A percentile compares a stretch with the other conserved stretches of the same genome.
These are phyloP conservation scores for Corapipo altera DNA, from an alignment of 2,113 vertebrate genomes.

Conservation along the genomic window DNA sequence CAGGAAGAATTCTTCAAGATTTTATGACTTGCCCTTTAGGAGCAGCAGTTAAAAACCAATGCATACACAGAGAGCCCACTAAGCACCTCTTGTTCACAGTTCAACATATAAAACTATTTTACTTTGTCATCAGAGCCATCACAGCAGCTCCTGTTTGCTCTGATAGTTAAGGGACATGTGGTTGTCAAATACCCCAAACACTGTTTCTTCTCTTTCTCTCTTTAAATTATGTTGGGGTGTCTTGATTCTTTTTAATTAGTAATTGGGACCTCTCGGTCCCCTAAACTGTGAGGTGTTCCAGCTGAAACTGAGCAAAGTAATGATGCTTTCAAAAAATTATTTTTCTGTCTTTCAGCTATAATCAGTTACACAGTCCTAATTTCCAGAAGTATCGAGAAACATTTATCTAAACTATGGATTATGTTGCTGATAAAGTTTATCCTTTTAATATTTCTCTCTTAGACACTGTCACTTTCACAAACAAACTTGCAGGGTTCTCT, in stretches of 20 bases:
- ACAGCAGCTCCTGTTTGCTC: neutral
- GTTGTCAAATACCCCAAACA: neutral
- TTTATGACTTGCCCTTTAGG: neutral
- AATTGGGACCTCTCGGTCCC: neutral
- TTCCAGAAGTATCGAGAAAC: neutral
- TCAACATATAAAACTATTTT: neutral
- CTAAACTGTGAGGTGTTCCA: neutral
- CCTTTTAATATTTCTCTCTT: neutral
- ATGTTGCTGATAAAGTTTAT: neutral
- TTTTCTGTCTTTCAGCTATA: neutral
- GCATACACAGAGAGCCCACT: neutral
- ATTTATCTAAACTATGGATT: neutral
- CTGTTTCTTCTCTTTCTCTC: neutral
- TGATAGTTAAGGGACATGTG: rapidly evolving
- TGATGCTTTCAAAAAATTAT: neutral
- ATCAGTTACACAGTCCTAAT: neutral
- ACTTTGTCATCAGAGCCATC: neutral
- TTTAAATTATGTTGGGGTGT: neutral
- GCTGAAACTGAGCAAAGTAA: neutral
- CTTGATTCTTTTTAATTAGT: neutral
- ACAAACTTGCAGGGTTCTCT: neutral
- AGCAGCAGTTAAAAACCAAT: neutral
- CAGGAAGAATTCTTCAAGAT: neutral
- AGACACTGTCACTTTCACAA: neutral
- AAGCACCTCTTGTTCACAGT: neutral